Evolutionary conservation across 2,113 vertebrate species (phyloP), one percentile per base, ranked within the genome.

Genomic region (Herpetotheres cachinnans): DNA sequence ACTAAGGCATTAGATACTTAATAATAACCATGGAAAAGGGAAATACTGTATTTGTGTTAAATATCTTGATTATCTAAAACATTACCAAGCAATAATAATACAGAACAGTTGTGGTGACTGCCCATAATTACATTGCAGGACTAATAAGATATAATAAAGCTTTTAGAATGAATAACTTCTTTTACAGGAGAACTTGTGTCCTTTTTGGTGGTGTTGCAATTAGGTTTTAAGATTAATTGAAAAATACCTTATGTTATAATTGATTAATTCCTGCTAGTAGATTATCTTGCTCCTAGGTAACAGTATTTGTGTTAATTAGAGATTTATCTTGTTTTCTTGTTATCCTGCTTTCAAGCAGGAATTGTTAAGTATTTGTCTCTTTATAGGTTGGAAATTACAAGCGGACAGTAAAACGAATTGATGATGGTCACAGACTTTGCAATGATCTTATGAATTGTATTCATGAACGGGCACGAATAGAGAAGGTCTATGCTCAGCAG

Each of bases 361-460:
- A 24, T 74, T 62, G n/a, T 47, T 55, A 62, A 89, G 32, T 50
- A 25, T 88, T 62, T 72, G 6, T 82, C 32, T 84, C 76, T 72
- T 78, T 65, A 6, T 84, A 99, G 99, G 98, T 99, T 59, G 99
- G 99, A 13, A 99, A 99, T 97, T 99, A 99, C 95, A 99, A 99
- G 95, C 98, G 99, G 16, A 98, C 99, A 1, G 99, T 99, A 29
- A 99, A 98, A 93, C 98, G 99, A 26, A 99, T 99, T 19, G 99
- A 99, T 5, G 99, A 99, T 66, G 99, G 99, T 59, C 98, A 99
- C 97, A 98, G 99, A 26, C 99, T 99, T 74, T 99, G 99, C 90
- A 98, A 97, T 6, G 99, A 99, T 82, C 98, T 99, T 27, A 99
- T 99, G 99, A 99, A 97, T 63, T 99, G 99, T 76, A 96, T 99